These are phyloP conservation scores for Enteromius thamalakanensis DNA, from an alignment of 2,797 vertebrate species.

Conservation along the genomic window DNA sequence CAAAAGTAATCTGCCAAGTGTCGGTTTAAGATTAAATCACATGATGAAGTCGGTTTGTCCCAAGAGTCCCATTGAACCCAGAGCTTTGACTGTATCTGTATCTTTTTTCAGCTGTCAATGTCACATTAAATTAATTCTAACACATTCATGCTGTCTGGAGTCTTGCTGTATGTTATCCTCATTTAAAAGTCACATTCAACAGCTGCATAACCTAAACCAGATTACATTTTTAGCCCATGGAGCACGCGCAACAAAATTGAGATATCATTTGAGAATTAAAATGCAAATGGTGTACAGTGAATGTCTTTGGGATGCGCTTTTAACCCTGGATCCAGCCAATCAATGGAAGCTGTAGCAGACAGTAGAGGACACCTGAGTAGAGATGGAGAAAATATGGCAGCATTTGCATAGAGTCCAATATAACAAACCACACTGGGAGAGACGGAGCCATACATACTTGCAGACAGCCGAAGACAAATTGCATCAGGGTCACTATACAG, in stretches of 20 bases:
- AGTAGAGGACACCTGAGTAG: slow-evolving; percentile 24
- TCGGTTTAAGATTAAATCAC: slow-evolving; percentile 40
- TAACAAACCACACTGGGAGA: slow-evolving; percentile 43
- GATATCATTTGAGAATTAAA: slow-evolving; percentile 71
- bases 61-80: slow-evolving; percentile 42
- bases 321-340: slow-evolving; percentile 14
- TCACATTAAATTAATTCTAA: slow-evolving; percentile 75
- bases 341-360: slow-evolving; percentile 15
- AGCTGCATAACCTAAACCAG: slow-evolving; percentile 22
- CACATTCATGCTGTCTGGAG: slow-evolving; percentile 71
- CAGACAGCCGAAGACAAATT: slow-evolving; percentile 60
- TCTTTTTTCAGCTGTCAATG: slow-evolving; percentile 67
- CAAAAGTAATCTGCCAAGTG: slow-evolving; percentile 69
- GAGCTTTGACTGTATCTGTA: slow-evolving; percentile 62
- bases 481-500: slow-evolving; percentile 22
- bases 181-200: slow-evolving; percentile 13
- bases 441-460: slow-evolving; percentile 60
- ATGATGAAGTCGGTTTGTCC: slow-evolving; percentile 24
- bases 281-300: slow-evolving; percentile 65
- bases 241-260: slow-evolving; percentile 69
- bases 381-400: slow-evolving; percentile 18
- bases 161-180: slow-evolving; percentile 66
- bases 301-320: slow-evolving; percentile 30
- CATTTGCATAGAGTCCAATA: slow-evolving; percentile 56
- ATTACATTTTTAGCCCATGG: slow-evolving; percentile 46